These are phyloP conservation scores for Arctia plantaginis DNA, from an alignment of 2,888 invertebrate species.

Conservation along the genomic window DNA sequence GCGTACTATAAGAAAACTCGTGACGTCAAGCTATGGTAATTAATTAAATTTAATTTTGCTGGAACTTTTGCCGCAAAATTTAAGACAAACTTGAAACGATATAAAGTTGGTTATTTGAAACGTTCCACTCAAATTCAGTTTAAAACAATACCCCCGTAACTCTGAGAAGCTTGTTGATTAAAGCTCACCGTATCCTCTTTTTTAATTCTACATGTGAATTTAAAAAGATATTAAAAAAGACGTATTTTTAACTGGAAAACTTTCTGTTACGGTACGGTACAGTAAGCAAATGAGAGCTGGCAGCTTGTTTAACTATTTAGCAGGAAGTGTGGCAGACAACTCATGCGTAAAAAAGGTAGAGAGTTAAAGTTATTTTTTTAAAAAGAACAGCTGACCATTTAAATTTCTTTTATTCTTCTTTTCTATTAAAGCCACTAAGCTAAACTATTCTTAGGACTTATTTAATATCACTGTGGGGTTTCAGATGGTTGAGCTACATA, in stretches of 20 bases:
- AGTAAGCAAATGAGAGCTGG: not conserved
- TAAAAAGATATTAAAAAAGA: no score
- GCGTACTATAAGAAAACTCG: not conserved
- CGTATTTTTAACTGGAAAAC: constrained; percentile 10
- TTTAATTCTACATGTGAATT: constrained; percentile 4
- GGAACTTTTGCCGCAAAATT: no score
- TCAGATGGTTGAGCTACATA: no score
- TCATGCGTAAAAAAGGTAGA: not conserved
- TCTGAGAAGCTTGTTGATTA: not conserved
- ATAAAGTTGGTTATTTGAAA: constrained; percentile 1
- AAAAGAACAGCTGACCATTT: not conserved
- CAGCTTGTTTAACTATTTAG: not conserved
- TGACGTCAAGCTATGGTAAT: not conserved
- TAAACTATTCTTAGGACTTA: no score
- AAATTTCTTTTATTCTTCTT: not conserved
- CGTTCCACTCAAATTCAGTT: not conserved
- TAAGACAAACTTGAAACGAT: not conserved
- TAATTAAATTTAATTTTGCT: not conserved
- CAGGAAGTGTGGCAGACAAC: not conserved
- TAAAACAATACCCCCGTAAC: not conserved
- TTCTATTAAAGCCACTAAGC: not conserved
- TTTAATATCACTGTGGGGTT: no score
- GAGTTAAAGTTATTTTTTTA: not conserved
- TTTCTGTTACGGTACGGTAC: not conserved
- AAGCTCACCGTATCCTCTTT: not conserved